phyloP scores from a whole-genome alignment of 2,797 vertebrate species.

The Sebastes oblongus region DNA sequence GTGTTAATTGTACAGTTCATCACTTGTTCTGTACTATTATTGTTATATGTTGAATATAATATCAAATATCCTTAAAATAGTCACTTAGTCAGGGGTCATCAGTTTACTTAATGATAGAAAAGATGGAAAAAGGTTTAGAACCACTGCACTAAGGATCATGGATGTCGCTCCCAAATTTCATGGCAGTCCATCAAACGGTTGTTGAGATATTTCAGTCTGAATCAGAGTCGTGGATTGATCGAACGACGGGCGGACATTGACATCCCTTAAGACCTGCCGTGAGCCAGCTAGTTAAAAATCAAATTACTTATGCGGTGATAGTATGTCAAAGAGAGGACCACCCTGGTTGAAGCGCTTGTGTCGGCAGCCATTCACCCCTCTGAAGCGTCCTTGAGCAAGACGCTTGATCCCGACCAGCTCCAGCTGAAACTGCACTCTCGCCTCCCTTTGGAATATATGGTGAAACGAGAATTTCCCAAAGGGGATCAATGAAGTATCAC shows the following conservation, averaged over 20 bases:
- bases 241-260: neutral
- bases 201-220: neutral
- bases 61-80: too few relatives aligned
- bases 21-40: too few relatives aligned
- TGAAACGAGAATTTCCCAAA: constrained; percentile 12
- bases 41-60: too few relatives aligned
- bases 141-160: neutral
- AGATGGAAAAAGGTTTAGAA: too few relatives aligned
- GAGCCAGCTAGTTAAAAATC: neutral
- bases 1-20: too few relatives aligned
- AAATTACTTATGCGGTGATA: neutral
- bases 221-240: neutral
- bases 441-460: neutral
- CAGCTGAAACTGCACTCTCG: neutral
- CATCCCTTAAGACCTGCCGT: neutral
- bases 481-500: constrained; percentile 12
- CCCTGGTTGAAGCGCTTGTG: neutral
- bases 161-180: neutral
- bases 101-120: too few relatives aligned
- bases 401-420: neutral
- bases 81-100: too few relatives aligned
- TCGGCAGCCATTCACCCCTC: neutral
- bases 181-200: neutral
- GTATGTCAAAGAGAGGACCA: neutral
- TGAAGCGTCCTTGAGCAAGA: neutral